phyloP scores from a whole-genome alignment of 2,113 vertebrate genomes.

The Apteryx mantelli region DNA sequence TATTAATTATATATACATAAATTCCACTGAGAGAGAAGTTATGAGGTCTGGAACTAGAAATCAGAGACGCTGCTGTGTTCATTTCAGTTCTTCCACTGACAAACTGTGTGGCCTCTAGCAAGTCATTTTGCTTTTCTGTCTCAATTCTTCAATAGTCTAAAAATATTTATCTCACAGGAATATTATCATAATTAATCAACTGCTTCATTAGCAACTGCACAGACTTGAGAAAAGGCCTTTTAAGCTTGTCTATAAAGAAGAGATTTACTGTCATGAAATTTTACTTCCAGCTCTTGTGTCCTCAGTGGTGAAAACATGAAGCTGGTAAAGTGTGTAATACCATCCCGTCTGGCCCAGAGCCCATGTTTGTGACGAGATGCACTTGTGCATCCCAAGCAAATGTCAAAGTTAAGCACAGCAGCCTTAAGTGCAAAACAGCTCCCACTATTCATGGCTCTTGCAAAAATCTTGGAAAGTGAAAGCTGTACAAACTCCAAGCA shows the following conservation, averaged over 20 bases:
- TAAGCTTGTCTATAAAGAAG: background rate
- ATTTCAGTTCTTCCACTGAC: conserved; percentile 38
- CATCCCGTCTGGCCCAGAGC: background rate
- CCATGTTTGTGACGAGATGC: background rate
- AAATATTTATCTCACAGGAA: conserved; percentile 55
- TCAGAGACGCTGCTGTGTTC: conserved; percentile 26
- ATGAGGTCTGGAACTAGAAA: background rate
- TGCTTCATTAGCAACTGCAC: conserved; percentile 30
- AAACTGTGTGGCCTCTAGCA: background rate
- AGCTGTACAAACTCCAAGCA: conserved; percentile 60
- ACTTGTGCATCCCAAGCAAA: background rate
- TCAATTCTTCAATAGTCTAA: conserved; percentile 13
- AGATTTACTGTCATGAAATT: conserved; percentile 14
- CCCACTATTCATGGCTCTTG: conserved; percentile 27
- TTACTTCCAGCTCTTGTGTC: background rate
- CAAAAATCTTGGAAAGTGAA: conserved; percentile 67
- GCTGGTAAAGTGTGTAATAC: background rate
- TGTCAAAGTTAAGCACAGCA: background rate
- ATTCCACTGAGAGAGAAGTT: background rate
- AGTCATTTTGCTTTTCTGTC: background rate
- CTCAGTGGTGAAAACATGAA: background rate
- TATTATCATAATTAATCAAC: conserved; percentile 52
- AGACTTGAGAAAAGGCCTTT: conserved; percentile 32
- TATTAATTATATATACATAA: background rate
- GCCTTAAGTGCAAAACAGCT: conserved; percentile 46